A percentile compares a stretch with the other conserved stretches of the same genome.
These are phyloP conservation scores for Enteromius paludinosus DNA, from an alignment of 2,797 vertebrate genomes.

Conservation along the genomic window DNA sequence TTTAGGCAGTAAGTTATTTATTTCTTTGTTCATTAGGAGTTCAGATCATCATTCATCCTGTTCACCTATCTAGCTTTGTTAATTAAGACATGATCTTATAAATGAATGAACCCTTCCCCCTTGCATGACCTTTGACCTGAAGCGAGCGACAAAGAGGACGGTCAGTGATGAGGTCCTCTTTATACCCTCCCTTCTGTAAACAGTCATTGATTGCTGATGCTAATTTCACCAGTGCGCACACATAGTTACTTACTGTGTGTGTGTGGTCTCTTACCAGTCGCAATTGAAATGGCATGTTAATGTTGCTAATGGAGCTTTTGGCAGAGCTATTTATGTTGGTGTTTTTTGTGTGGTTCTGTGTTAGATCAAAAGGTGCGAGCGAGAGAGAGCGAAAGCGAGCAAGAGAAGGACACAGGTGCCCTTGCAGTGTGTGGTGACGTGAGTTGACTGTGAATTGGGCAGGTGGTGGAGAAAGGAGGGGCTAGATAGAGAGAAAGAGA, in stretches of 20 bases:
- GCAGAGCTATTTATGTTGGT: slow-evolving; percentile 73
- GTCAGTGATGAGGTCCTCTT: slow-evolving; percentile 61
- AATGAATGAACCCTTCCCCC: slow-evolving; percentile 23
- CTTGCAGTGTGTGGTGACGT: slow-evolving; percentile 86
- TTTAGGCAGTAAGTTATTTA: slow-evolving; percentile 11
- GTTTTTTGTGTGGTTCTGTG: slow-evolving; percentile 60
- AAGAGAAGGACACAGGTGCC: slow-evolving; percentile 86
- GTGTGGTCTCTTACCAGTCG: slow-evolving; percentile 60
- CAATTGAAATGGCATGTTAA: slow-evolving; percentile 77
- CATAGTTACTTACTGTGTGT: slow-evolving; percentile 28
- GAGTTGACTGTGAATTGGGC: slow-evolving; percentile 86
- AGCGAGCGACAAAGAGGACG: neutral
- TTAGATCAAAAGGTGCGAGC: slow-evolving; percentile 55
- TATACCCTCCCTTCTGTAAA: slow-evolving; percentile 70
- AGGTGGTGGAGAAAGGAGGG: slow-evolving; percentile 76
- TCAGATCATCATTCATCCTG: neutral
- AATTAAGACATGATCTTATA: slow-evolving; percentile 37
- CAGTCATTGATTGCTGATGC: slow-evolving; percentile 70
- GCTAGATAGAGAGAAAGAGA: slow-evolving; percentile 47
- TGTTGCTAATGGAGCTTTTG: slow-evolving; percentile 80
- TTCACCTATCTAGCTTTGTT: slow-evolving; percentile 25
- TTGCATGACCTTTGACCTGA: slow-evolving; percentile 49
- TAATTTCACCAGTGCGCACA: slow-evolving; percentile 65
- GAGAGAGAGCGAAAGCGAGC: slow-evolving; percentile 38
- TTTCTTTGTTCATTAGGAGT: slow-evolving; percentile 24